These are phyloP conservation scores for Mormyrops attenuatus DNA, from an alignment of 2,797 vertebrate species.

Conservation along the genomic window DNA sequence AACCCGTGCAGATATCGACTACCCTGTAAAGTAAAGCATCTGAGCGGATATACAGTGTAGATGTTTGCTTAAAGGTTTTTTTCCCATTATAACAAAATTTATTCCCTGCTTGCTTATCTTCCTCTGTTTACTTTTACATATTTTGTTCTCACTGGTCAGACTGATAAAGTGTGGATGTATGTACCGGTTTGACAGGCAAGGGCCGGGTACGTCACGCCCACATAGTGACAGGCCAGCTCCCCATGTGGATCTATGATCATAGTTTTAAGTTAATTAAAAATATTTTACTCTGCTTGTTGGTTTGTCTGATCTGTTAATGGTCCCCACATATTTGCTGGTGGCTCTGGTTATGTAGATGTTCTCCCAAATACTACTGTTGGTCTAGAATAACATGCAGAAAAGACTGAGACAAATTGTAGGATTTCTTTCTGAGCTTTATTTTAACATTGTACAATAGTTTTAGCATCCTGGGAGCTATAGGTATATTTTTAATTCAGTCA, in stretches of 20 bases:
- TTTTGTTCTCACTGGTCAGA: not conserved
- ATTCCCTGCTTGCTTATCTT: not conserved
- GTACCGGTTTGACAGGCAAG: not conserved
- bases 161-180: not conserved
- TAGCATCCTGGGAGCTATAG: not conserved
- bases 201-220: not conserved
- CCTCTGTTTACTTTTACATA: not conserved
- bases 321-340: not conserved
- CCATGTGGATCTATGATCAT: not conserved
- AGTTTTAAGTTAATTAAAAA: not conserved
- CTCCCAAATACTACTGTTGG: not conserved
- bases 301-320: not conserved
- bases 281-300: not conserved
- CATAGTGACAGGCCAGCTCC: not conserved
- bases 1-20: not conserved
- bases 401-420: not conserved
- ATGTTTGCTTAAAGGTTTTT: not conserved
- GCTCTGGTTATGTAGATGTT: not conserved
- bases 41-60: not conserved
- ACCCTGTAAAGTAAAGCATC: not conserved
- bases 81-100: not conserved
- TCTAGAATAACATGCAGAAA: not conserved
- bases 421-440: not conserved
- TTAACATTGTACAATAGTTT: not conserved
- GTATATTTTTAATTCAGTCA: not conserved